Conservation (phyloP, 2,797 vertebrate genomes). For the Coracias cyanogaster region DNA sequence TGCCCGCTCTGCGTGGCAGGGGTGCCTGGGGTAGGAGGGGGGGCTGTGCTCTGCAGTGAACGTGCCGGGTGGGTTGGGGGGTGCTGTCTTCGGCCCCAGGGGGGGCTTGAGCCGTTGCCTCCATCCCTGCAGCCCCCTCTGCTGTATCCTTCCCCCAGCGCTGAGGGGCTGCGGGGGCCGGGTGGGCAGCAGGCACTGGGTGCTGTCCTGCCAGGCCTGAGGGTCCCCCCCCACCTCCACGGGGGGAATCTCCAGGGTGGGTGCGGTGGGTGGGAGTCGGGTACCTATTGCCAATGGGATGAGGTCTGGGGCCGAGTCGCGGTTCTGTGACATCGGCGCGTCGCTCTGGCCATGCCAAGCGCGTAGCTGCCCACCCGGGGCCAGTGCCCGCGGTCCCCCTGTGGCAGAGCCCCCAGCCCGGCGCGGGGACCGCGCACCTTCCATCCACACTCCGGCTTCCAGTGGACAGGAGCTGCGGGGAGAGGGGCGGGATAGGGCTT, state of each 20-base stretch:
- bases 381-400: background rate
- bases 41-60: slow-evolving; percentile 29
- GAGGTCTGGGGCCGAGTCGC: slow-evolving; percentile 7
- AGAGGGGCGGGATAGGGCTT: background rate
- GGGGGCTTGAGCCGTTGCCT: background rate
- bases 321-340: background rate
- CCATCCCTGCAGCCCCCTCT: background rate
- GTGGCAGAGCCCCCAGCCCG: background rate
- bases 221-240: background rate
- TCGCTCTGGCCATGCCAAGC: slow-evolving; percentile 52
- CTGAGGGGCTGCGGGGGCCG: background rate
- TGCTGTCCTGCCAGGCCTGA: background rate
- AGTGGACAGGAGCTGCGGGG: slow-evolving; percentile 20
- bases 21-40: background rate
- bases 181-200: background rate
- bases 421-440: rapidly evolving
- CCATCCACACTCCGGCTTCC: background rate
- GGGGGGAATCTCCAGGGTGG: background rate
- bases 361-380: background rate
- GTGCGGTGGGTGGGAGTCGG: background rate
- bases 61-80: background rate
- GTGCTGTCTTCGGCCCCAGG: background rate
- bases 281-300: slow-evolving; percentile 56
- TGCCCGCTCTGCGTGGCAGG: background rate
- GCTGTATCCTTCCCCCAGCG: background rate